These are phyloP conservation scores for Eulemur albifrons DNA, from an alignment of 2,797 vertebrate genomes.

Conservation along the genomic window DNA sequence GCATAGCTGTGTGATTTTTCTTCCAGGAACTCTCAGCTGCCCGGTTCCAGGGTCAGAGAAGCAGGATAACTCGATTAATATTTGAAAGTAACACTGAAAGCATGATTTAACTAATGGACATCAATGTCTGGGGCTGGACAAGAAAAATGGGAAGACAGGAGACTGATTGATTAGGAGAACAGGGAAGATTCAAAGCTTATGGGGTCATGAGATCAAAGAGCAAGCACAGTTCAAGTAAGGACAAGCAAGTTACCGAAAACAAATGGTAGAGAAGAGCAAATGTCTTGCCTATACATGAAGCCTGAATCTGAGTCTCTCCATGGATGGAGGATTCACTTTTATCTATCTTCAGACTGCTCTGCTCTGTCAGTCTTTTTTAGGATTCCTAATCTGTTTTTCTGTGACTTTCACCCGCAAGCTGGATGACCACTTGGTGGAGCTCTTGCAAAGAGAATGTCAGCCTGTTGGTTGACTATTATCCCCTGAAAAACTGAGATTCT, in stretches of 20 bases:
- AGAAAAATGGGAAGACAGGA: conserved; percentile 1
- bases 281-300: neutral
- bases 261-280: neutral
- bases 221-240: conserved; percentile 37
- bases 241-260: conserved; percentile 22
- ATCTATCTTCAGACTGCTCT: neutral
- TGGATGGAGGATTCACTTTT: neutral
- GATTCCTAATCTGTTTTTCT: neutral
- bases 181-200: conserved; percentile 32
- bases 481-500: neutral
- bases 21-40: neutral
- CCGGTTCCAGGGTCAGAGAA: neutral
- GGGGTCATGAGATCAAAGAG: conserved; percentile 55
- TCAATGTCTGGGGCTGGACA: neutral
- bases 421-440: conserved; percentile 47
- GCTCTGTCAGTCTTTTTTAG: neutral
- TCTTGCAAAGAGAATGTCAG: conserved; percentile 45
- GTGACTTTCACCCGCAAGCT: neutral
- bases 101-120: conserved; percentile 7
- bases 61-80: neutral
- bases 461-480: neutral
- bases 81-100: neutral
- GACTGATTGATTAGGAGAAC: conserved; percentile 49
- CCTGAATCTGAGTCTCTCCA: neutral
- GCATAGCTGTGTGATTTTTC: neutral